Percentiles rank a stretch among this genome's conserved stretches.
phyloP scores from a whole-genome alignment of 2,113 vertebrate species.

The Pao palembangensis region DNA sequence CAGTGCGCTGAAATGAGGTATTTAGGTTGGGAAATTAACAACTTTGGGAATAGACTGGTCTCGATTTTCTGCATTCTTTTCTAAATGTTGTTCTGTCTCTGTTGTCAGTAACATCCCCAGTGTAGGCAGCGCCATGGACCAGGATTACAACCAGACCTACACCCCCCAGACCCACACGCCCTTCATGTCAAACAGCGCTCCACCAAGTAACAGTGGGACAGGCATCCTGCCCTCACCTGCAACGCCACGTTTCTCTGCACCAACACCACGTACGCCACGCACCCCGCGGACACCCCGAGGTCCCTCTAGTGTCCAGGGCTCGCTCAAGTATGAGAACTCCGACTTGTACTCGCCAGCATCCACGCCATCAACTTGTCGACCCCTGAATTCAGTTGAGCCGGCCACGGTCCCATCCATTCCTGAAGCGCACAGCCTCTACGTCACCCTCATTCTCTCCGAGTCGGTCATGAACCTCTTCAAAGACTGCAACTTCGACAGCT shows the following conservation, averaged over 20 bases:
- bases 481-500: conserved; percentile 99
- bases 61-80: neutral
- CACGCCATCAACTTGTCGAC: conserved; percentile 93
- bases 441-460: conserved; percentile 97
- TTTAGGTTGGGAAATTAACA: neutral
- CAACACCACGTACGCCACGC: conserved; percentile 90
- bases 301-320: conserved; percentile 92
- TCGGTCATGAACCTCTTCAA: conserved; percentile 98
- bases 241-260: conserved; percentile 89
- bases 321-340: conserved; percentile 93
- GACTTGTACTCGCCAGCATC: conserved; percentile 96
- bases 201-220: conserved; percentile 89
- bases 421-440: conserved; percentile 97
- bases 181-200: conserved; percentile 91
- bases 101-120: conserved; percentile 75
- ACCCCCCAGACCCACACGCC: conserved; percentile 94
- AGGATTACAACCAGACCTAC: conserved; percentile 90
- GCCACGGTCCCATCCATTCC: conserved; percentile 94
- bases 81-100: conserved; percentile 15
- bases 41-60: neutral
- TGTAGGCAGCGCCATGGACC: conserved; percentile 89
- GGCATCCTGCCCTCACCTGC: conserved; percentile 95
- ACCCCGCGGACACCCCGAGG: conserved; percentile 94
- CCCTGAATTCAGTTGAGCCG: conserved; percentile 94
- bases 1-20: conserved; percentile 1